Evolutionary conservation across 1,140 invertebrate genomes (phyloP).

Genomic region (Sycophaga agraensis): DNA sequence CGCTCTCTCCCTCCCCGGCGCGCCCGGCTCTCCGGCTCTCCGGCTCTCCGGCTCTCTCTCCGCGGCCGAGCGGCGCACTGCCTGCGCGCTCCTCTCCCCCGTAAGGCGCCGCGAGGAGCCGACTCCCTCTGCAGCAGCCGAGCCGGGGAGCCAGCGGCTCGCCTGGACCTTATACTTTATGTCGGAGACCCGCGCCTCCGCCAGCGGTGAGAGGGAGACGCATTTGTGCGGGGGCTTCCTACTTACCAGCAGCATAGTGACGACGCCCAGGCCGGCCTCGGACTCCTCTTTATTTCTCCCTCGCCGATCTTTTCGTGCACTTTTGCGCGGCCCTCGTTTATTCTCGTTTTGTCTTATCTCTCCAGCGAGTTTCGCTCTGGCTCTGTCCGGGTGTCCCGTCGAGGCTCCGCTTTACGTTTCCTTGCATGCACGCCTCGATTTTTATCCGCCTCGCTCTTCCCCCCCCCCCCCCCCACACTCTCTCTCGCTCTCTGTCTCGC

Average conservation of each 20-base stretch:
- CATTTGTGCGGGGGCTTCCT: conserved; percentile 17
- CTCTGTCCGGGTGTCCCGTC: too few relatives aligned
- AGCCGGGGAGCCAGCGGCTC: neutral
- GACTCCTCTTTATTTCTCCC: conserved; percentile 9
- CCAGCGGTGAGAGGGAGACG: neutral
- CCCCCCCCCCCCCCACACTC: neutral
- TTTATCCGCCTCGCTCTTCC: conserved; percentile 1
- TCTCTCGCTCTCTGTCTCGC: neutral
- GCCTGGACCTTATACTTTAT: conserved; percentile 47
- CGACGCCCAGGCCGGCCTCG: neutral
- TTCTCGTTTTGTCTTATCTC: conserved; percentile 18
- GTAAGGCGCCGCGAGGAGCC: conserved; percentile 31
- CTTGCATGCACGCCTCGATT: conserved; percentile 4
- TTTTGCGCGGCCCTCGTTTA: conserved; percentile 10
- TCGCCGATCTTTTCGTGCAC: neutral
- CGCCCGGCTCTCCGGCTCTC: too few relatives aligned
- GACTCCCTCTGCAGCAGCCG: too few relatives aligned
- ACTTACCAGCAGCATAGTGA: conserved; percentile 17
- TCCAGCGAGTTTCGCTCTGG: conserved; percentile 1
- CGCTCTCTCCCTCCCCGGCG: too few relatives aligned
- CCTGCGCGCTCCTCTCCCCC: conserved; percentile 9
- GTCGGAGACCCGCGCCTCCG: conserved; percentile 13
- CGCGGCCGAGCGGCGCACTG: neutral
- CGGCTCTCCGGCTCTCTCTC: too few relatives aligned
- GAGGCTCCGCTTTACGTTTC: conserved; percentile 7